phyloP scores from a whole-genome alignment of 2,113 vertebrate genomes.

The Sminthopsis crassicaudata region DNA sequence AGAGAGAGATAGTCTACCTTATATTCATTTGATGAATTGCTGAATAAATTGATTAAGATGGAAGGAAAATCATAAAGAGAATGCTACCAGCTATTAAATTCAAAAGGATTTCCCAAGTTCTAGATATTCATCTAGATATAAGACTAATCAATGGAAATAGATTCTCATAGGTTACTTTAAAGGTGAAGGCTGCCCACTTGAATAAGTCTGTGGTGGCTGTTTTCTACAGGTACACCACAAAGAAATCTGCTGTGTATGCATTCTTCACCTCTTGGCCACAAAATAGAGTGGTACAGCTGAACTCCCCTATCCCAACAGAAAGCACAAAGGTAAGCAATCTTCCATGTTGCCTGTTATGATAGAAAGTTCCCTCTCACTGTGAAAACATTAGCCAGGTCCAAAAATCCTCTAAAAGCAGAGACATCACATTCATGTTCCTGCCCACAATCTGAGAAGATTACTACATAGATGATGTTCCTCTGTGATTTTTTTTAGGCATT shows the following conservation, averaged over 20 bases:
- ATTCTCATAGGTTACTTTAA: background rate
- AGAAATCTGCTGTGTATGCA: conserved; percentile 81
- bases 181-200: background rate
- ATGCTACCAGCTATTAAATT: too few species aligned
- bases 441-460: background rate
- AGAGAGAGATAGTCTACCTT: too few species aligned
- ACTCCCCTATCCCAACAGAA: conserved; percentile 69
- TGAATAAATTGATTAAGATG: too few species aligned
- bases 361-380: background rate
- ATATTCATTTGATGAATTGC: too few species aligned
- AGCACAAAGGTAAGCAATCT: conserved; percentile 79
- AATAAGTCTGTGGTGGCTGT: background rate
- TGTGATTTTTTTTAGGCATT: background rate
- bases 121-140: too few species aligned
- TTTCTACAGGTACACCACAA: conserved; percentile 85
- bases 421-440: background rate
- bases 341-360: background rate
- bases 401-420: background rate
- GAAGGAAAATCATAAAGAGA: too few species aligned
- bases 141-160: background rate
- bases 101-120: too few species aligned
- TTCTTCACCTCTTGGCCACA: conserved; percentile 82
- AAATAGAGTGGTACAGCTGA: conserved; percentile 71
- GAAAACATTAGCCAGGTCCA: background rate
- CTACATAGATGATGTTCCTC: too few species aligned